phyloP scores from a whole-genome alignment of 2,797 vertebrate genomes.

The Enteromius argenteus region DNA sequence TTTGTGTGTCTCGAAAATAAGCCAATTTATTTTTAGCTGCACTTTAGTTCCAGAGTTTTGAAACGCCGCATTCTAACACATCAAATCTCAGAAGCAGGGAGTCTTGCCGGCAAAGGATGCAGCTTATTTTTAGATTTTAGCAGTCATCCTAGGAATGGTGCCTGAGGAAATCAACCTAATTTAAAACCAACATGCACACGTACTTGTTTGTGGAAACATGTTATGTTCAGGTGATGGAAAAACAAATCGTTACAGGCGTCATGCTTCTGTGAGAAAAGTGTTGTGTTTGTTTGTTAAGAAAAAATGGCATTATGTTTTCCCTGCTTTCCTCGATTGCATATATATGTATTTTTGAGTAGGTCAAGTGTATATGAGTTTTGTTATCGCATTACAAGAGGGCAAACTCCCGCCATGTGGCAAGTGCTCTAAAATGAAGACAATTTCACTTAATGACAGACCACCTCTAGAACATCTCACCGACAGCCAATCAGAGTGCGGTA shows the following conservation, averaged over 20 bases:
- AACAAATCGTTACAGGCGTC: conserved; percentile 23
- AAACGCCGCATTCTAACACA: conserved; percentile 53
- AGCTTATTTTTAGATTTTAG: conserved; percentile 57
- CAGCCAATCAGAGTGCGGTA: conserved; percentile 57
- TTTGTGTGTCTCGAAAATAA: background rate
- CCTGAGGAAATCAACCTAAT: conserved; percentile 39
- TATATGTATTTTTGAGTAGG: background rate
- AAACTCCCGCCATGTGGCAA: conserved; percentile 25
- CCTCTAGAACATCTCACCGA: conserved; percentile 39
- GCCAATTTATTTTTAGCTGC: conserved; percentile 49
- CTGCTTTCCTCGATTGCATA: background rate
- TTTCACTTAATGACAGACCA: conserved; percentile 34
- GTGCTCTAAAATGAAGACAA: conserved; percentile 42
- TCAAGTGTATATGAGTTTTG: background rate
- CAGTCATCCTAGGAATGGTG: conserved; percentile 45
- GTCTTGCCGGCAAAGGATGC: conserved; percentile 44
- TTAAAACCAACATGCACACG: conserved; percentile 27
- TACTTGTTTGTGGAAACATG: conserved; percentile 17
- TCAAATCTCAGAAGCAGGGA: conserved; percentile 46
- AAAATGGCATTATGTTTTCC: background rate
- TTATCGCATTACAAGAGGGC: conserved; percentile 29
- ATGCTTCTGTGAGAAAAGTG: background rate
- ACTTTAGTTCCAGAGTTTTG: conserved; percentile 64
- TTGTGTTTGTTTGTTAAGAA: background rate
- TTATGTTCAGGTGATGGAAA: conserved; percentile 49